Evolutionary conservation across 2,113 vertebrate species (phyloP), one percentile per base, ranked within the genome.

Genomic region (Sylvia atricapilla): DNA sequence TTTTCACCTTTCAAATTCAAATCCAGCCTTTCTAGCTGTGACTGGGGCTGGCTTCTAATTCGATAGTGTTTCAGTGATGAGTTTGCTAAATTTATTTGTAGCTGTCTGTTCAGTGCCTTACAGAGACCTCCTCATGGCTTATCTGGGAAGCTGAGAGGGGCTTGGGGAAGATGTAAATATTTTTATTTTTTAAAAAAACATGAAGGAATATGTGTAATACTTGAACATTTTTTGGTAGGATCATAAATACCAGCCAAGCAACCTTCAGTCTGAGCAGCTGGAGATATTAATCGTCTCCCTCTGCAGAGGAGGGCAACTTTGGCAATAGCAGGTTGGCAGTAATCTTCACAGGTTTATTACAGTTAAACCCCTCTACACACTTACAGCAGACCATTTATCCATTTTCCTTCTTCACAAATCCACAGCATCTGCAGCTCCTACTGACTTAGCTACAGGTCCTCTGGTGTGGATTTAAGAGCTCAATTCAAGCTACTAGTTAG

Each of bases 1-100:
- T 90, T 64, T 75, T 52, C 64, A 62, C 5, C n/a, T 78, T 91
- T 77, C 16, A 23, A 53, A 37, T 84, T 93, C 25, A 87, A 91
- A 79, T 60, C 27, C 35, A 87, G 66, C 13, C 62, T 49, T 73
- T 72, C 62, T 77, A 52, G 35, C 43, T 37, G 22, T 43, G 37
- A 68, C 31, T 39, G 16, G 39, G 35, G 25, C 46, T 88, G 72
- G 50, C 22, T 89, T 70, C 47, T 56, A 49, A 37, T n/a, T 1
- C 0, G 3, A n/a, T 66, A 67, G 64, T 17, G 10, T 25, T 53
- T 47, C 16, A 21, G 58, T 90, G 76, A 92, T 55, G 27, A 62
- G 15, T 74, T 78, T 70, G 33, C 47, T 76, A 37, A 79, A 87
- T 69, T 28, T 24, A 50, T 68, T 85, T 85, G 49, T 49, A 75